These are phyloP conservation scores for Brachyistius frenatus DNA, from an alignment of 2,113 vertebrate species.

Conservation along the genomic window DNA sequence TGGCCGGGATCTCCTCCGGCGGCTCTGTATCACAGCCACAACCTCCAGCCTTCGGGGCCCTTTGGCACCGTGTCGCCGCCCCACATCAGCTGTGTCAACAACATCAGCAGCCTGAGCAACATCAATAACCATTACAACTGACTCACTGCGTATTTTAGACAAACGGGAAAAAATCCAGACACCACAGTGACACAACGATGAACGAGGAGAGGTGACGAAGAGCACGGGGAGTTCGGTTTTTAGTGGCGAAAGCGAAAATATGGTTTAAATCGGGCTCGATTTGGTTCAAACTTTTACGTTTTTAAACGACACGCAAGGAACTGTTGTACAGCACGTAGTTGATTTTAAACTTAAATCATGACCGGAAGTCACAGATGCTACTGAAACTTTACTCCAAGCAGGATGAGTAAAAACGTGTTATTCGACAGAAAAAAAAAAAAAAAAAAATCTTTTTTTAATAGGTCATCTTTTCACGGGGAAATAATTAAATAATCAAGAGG, in stretches of 20 bases:
- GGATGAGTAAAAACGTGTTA: not conserved
- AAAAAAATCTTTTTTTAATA: not conserved
- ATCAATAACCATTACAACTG: conserved; percentile 93
- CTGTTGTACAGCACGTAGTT: too few species aligned
- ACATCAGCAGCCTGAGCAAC: conserved; percentile 84
- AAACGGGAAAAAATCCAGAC: not conserved
- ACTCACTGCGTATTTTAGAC: conserved; percentile 44
- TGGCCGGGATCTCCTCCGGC: conserved; percentile 91
- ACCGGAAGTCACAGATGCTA: too few species aligned
- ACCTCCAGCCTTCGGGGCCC: conserved; percentile 89
- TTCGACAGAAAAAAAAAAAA: not conserved
- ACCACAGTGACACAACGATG: not conserved
- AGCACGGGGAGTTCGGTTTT: not conserved
- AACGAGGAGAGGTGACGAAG: not conserved
- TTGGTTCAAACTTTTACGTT: not conserved
- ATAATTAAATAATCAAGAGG: too few species aligned
- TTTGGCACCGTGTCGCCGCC: conserved; percentile 91
- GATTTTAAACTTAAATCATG: not conserved
- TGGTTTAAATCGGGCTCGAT: not conserved
- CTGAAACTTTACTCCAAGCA: not conserved
- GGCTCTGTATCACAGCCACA: conserved; percentile 90
- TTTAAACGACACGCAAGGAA: not conserved
- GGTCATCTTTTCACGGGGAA: too few species aligned
- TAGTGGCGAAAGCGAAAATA: not conserved
- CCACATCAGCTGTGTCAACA: conserved; percentile 91